Conservation (phyloP, 2,797 vertebrate genomes). For the Glossophaga mutica region DNA sequence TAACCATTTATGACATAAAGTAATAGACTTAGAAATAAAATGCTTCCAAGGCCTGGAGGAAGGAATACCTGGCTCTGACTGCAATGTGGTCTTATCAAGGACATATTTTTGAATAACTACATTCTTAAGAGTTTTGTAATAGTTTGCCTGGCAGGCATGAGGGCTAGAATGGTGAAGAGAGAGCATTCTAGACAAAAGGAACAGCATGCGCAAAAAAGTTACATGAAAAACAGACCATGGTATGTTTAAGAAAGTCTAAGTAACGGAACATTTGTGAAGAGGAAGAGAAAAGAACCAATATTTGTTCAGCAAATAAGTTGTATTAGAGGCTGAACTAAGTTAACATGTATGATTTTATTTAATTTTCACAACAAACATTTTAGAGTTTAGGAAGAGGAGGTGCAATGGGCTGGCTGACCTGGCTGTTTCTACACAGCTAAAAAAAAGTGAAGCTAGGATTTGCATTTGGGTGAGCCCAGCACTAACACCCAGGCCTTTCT, state of each 20-base stretch:
- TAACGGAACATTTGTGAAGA: background rate
- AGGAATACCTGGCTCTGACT: background rate
- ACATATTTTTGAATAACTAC: conserved; percentile 24
- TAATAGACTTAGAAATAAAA: background rate
- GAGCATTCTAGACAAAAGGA: background rate
- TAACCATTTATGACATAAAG: background rate
- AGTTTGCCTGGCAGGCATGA: background rate
- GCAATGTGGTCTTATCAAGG: background rate
- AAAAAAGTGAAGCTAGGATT: background rate
- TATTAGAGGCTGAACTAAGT: background rate
- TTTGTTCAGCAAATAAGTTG: background rate
- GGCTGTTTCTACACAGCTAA: background rate
- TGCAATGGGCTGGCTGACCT: background rate
- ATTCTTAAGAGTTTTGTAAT: conserved; percentile 27
- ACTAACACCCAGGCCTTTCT: background rate
- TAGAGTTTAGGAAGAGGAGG: background rate
- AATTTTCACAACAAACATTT: background rate
- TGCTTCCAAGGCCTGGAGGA: background rate
- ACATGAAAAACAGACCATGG: background rate
- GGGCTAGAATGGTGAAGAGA: background rate
- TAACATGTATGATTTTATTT: background rate
- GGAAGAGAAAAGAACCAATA: background rate
- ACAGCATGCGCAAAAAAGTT: background rate
- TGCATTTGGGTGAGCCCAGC: background rate
- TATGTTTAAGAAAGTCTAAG: background rate